Conservation (phyloP, 2,888 invertebrate genomes). For the Neria commutata region DNA sequence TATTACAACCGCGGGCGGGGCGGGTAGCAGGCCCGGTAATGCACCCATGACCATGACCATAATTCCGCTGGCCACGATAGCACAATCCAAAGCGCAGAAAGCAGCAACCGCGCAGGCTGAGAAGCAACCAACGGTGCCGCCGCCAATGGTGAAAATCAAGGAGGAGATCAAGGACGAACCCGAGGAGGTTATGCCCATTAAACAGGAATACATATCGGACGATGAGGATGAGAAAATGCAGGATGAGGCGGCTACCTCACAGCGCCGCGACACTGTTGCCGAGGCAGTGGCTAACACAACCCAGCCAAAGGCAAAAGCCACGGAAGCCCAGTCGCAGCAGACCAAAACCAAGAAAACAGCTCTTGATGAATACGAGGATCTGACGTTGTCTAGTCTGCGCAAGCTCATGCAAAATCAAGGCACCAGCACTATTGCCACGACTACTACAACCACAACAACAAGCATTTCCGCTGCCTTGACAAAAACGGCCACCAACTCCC, state of each 20-base stretch:
- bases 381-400: constrained; percentile 26
- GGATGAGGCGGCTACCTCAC: neutral
- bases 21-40: constrained; percentile 35
- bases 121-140: constrained; percentile 34
- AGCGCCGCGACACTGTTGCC: neutral
- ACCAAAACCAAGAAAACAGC: constrained; percentile 3
- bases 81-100: constrained; percentile 32
- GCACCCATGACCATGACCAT: constrained; percentile 55
- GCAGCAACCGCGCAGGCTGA: neutral
- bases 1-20: constrained; percentile 38
- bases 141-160: constrained; percentile 51
- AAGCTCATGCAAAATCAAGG: constrained; percentile 17
- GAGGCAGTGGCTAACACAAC: neutral
- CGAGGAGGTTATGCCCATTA: constrained; percentile 28
- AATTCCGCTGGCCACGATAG: constrained; percentile 48
- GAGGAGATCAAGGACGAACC: constrained; percentile 51
- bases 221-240: constrained; percentile 28
- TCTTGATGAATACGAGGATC: constrained; percentile 25
- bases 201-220: constrained; percentile 38
- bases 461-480: neutral
- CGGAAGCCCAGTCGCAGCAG: neutral
- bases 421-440: constrained; percentile 3
- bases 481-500: constrained; percentile 1
- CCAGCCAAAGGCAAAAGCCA: too few species aligned
- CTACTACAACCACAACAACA: neutral